These are phyloP conservation scores for Agriotes lineatus DNA, from an alignment of 2,888 invertebrate genomes.

Conservation along the genomic window DNA sequence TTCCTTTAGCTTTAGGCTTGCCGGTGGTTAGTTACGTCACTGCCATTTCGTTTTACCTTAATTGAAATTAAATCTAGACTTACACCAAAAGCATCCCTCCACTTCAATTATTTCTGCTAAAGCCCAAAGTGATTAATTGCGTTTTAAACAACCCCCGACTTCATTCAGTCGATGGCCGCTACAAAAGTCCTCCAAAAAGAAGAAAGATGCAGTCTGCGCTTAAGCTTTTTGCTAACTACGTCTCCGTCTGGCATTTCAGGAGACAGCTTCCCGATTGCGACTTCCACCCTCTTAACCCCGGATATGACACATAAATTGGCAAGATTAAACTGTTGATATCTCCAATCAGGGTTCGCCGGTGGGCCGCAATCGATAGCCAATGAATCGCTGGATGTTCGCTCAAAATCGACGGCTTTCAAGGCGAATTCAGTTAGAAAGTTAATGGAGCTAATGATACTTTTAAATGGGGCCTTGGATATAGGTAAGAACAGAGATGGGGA, in stretches of 20 bases:
- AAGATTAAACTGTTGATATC: conserved; percentile 10
- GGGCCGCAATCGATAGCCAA: background rate
- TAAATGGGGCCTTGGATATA: conserved; percentile 5
- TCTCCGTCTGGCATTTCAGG: background rate
- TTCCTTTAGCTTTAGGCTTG: too few species aligned
- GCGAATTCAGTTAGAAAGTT: background rate
- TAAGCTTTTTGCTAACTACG: background rate
- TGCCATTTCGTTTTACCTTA: too few species aligned
- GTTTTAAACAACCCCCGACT: too few species aligned
- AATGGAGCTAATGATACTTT: conserved; percentile 12
- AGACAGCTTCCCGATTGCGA: background rate
- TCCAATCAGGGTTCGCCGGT: background rate
- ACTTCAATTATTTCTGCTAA: too few species aligned
- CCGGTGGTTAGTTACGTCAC: too few species aligned
- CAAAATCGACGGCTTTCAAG: background rate
- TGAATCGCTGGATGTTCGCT: background rate
- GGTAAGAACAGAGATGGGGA: conserved; percentile 32
- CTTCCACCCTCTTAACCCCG: conserved; percentile 7
- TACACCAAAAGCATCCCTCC: too few species aligned
- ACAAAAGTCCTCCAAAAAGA: background rate
- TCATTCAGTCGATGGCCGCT: background rate
- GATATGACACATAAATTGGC: conserved; percentile 11
- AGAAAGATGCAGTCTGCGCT: background rate
- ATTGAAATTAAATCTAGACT: too few species aligned
- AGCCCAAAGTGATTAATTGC: too few species aligned